phyloP scores from a whole-genome alignment of 1,140 invertebrate species.

The Luehdorfia chinensis region DNA sequence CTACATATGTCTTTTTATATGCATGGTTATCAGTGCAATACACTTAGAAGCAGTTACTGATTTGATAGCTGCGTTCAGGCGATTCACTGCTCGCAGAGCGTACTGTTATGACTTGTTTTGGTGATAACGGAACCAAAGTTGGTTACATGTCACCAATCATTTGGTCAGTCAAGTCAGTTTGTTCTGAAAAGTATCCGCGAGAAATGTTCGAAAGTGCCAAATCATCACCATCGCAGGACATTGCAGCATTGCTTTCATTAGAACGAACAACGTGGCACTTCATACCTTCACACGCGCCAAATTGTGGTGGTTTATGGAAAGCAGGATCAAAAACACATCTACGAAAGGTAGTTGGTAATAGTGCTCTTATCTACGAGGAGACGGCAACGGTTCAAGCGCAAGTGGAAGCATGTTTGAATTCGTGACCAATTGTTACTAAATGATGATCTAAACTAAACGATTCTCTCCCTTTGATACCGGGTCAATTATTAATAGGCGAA shows the following conservation, averaged over 20 bases:
- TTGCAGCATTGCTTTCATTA: background rate
- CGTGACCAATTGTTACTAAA: background rate
- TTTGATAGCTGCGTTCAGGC: no score
- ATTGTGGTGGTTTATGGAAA: slow-evolving; percentile 8
- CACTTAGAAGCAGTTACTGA: no score
- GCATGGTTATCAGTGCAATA: no score
- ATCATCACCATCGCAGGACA: background rate
- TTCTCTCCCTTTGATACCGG: no score
- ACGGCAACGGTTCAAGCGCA: slow-evolving; percentile 1
- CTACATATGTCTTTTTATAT: no score
- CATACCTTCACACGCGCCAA: background rate
- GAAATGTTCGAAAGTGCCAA: background rate
- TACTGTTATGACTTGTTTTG: no score
- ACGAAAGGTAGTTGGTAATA: background rate
- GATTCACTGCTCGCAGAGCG: no score
- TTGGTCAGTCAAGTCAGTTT: no score
- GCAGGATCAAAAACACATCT: slow-evolving; percentile 3
- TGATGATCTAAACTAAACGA: background rate
- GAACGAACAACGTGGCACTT: slow-evolving; percentile 1
- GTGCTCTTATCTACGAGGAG: background rate
- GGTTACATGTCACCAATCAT: no score
- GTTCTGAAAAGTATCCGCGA: no score
- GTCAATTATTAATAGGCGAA: no score
- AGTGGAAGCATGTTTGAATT: slow-evolving; percentile 1
- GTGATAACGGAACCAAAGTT: no score